Evolutionary conservation across 2,888 invertebrate genomes (phyloP), one percentile per base, ranked within the genome.

Genomic region (Buathra laborator): DNA sequence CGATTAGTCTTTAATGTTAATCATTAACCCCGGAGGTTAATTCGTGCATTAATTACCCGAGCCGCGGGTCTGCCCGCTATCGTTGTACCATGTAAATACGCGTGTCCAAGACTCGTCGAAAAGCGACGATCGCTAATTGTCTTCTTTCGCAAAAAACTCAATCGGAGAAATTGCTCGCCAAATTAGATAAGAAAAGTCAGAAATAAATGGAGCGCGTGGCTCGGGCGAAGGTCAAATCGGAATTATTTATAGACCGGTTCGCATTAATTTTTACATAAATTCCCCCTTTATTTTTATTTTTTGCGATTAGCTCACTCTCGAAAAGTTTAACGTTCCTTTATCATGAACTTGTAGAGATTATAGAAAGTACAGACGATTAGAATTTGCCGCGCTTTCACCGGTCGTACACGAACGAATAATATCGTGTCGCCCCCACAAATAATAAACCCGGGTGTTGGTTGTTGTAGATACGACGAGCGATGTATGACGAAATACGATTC

Each of bases 1-100:
- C 89, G 90, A 92, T 92, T 91, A 91, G 89, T 91, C 90, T 89
- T 91, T 90, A 90, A 91, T 89, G 91, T 89, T 90, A 90, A 92
- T 91, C 90, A 90, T 92, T 91, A 91, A 91, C 91, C 91, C 86
- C 85, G 67, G 78, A 83, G 91, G 90, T 92, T 91, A 91, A 91
- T 91, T 90, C 88, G 82, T 84, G 89, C 90, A 90, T 91, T 89
- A 90, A 92, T 91, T 91, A 90, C 87, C 81, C 83, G 76, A 59
- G 29, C 59, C 32, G 53, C 75, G 83, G 74, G 75, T 77, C 67
- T 16, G 24, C 44, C 16, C 16, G 46, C 53, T 59, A 77, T 66
- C 66, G 77, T 71, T 7, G 16, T 48, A 32, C 51, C n/a, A 5
- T 16, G 29, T 19, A 7, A 9, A 24, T 24, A 24, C 10, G 46